These are phyloP conservation scores for Erebia palarica DNA, from an alignment of 2,888 invertebrate genomes.

Conservation along the genomic window DNA sequence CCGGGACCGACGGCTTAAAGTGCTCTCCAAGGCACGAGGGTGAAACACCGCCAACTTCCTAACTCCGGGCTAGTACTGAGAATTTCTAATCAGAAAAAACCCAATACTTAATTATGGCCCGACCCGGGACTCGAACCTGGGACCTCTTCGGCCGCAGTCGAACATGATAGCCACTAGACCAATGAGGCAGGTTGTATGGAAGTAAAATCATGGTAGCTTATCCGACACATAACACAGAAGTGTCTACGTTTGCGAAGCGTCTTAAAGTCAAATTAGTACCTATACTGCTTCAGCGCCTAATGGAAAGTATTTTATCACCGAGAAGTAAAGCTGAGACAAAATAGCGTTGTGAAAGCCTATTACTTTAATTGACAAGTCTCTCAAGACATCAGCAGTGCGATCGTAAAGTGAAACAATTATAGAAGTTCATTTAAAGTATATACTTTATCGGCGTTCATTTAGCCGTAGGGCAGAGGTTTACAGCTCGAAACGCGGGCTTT, in stretches of 20 bases:
- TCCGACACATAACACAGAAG: too few relatives aligned
- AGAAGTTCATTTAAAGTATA: constrained; percentile 27
- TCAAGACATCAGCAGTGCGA: constrained; percentile 20
- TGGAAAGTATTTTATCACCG: constrained; percentile 11
- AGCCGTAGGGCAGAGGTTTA: constrained; percentile 32
- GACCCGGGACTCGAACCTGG: too few relatives aligned
- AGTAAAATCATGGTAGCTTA: too few relatives aligned
- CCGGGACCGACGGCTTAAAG: too few relatives aligned
- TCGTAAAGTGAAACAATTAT: constrained; percentile 32
- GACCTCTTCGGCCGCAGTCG: too few relatives aligned
- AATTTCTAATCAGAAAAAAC: too few relatives aligned
- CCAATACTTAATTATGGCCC: too few relatives aligned
- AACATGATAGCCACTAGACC: too few relatives aligned
- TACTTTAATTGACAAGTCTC: constrained; percentile 25
- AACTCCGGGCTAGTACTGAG: too few relatives aligned
- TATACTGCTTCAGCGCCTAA: not conserved
- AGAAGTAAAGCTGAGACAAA: not conserved
- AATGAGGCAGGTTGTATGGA: too few relatives aligned
- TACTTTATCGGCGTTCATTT: constrained; percentile 26
- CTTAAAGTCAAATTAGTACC: not conserved
- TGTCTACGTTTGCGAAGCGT: not conserved
- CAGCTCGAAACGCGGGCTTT: constrained; percentile 33
- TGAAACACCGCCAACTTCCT: too few relatives aligned
- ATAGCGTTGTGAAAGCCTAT: not conserved
- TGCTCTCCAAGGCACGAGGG: too few relatives aligned